Evolutionary conservation across 2,113 vertebrate genomes (phyloP).

Genomic region (Paramormyrops kingsleyae): DNA sequence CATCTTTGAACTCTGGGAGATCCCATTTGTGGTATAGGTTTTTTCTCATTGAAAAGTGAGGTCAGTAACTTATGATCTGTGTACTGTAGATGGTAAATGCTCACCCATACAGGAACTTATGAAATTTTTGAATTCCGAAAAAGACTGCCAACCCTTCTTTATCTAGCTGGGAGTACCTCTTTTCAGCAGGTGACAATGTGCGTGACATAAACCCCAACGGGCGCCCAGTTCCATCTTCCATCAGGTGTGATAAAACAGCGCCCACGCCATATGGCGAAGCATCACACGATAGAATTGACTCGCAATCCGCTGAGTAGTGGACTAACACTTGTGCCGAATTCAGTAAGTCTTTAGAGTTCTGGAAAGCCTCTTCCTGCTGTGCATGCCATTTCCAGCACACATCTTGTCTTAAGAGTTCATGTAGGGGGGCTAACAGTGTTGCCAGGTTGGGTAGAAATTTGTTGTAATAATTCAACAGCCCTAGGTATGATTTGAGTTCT

Average conservation of each 20-base stretch:
- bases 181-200: slow-evolving; percentile 14
- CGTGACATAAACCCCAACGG: slow-evolving; percentile 22
- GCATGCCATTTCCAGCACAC: slow-evolving; percentile 1
- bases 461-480: slow-evolving; percentile 23
- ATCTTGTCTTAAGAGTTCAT: slow-evolving; percentile 8
- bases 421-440: background rate
- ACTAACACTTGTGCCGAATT: slow-evolving; percentile 12
- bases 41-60: background rate
- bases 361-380: background rate
- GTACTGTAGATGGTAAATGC: background rate
- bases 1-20: background rate
- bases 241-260: slow-evolving; percentile 16
- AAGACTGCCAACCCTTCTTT: background rate
- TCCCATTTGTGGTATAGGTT: background rate
- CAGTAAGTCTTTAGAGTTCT: slow-evolving; percentile 10
- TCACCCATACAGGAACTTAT: background rate
- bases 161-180: background rate
- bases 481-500: slow-evolving; percentile 17
- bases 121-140: background rate
- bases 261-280: slow-evolving; percentile 8
- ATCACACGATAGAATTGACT: slow-evolving; percentile 21
- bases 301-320: slow-evolving; percentile 21
- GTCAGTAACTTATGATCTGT: background rate
- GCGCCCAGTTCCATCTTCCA: slow-evolving; percentile 19
- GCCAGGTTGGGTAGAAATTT: slow-evolving; percentile 22